A percentile compares a stretch with the other conserved stretches of the same genome.
phyloP scores from a whole-genome alignment of 2,113 vertebrate species.

The Cranoglanis bouderius region DNA sequence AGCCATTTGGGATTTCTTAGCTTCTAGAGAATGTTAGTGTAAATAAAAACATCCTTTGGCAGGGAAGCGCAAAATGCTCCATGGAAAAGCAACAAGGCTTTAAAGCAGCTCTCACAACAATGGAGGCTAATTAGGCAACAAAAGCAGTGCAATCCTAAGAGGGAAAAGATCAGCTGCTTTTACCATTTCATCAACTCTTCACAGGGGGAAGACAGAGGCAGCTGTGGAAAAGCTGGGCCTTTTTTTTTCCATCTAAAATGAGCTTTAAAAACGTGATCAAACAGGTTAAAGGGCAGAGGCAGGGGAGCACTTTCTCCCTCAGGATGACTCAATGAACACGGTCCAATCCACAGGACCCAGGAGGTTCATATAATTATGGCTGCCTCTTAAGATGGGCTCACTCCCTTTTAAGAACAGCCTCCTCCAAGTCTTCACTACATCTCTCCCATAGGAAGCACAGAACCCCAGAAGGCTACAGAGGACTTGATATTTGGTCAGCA shows the following conservation, averaged over 20 bases:
- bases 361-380: conserved; percentile 49
- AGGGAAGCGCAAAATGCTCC: conserved; percentile 43
- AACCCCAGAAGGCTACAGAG: conserved; percentile 25
- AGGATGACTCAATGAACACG: conserved; percentile 52
- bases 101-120: conserved; percentile 54
- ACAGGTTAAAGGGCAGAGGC: conserved; percentile 53
- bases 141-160: conserved; percentile 45
- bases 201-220: conserved; percentile 30
- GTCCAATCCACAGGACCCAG: conserved; percentile 39
- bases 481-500: conserved; percentile 46
- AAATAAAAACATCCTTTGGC: conserved; percentile 57
- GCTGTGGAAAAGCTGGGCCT: conserved; percentile 43
- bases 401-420: conserved; percentile 45
- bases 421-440: conserved; percentile 24
- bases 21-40: conserved; percentile 48
- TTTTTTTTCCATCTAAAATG: conserved; percentile 48
- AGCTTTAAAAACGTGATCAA: conserved; percentile 53
- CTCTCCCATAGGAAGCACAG: conserved; percentile 49
- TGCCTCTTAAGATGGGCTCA: conserved; percentile 46
- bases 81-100: conserved; percentile 50
- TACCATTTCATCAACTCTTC: conserved; percentile 53
- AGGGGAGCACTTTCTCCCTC: conserved; percentile 39
- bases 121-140: conserved; percentile 58
- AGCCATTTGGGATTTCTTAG: conserved; percentile 47
- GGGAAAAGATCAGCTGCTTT: conserved; percentile 56